These are phyloP conservation scores for Porites lobata DNA, from an alignment of 92 coral and sea anemone genomes.

Conservation along the genomic window DNA sequence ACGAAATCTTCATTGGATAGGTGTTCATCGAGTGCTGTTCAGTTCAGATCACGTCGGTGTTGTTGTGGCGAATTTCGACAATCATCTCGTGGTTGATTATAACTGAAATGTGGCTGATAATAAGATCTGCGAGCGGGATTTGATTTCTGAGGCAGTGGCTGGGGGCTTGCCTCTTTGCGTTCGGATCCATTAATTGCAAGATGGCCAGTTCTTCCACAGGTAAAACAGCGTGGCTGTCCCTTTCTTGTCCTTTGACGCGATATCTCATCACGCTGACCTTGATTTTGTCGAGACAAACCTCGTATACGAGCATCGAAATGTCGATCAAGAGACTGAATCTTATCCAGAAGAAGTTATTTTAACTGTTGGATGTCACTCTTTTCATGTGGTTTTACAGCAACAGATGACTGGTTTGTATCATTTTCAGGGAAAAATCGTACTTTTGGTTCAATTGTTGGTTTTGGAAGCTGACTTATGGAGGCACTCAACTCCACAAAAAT, in stretches of 20 bases:
- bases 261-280: not conserved
- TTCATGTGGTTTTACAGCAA: too few species aligned
- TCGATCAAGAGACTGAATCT: not conserved
- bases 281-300: not conserved
- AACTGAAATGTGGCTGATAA: too few species aligned
- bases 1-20: too few species aligned
- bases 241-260: not conserved
- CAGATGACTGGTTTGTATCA: not conserved
- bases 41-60: too few species aligned
- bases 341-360: not conserved
- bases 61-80: not conserved
- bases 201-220: not conserved
- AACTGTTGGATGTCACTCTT: not conserved
- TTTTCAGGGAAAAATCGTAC: not conserved
- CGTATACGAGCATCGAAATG: not conserved
- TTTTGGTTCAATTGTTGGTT: not conserved
- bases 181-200: not conserved
- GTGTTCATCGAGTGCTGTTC: not conserved
- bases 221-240: not conserved
- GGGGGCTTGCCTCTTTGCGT: not conserved
- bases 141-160: not conserved
- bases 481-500: not conserved
- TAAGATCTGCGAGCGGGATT: too few species aligned
- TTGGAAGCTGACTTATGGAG: not conserved
- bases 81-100: too few species aligned